Evolutionary conservation across 2,888 invertebrate genomes (phyloP), one percentile per base, ranked within the genome.

Genomic region (Azorinus chamasolen): DNA sequence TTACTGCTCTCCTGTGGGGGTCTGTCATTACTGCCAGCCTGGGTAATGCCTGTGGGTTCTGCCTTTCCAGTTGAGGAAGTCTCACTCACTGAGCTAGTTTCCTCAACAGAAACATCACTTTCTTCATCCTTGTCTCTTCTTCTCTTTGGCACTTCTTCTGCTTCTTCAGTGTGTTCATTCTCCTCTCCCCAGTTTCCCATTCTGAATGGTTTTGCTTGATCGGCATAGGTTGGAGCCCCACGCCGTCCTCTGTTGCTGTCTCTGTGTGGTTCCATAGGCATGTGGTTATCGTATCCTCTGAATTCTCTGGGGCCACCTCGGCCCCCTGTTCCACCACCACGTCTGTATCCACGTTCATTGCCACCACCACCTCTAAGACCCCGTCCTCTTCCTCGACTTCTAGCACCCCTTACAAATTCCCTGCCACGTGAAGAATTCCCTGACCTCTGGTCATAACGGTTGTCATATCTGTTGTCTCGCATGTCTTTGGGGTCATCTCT

Each of bases 361-460:
- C 46, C 59, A 25, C 77, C 76, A 25, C 74, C 66, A 27, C 61
- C 63, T 16, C 77, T 72, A 14, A 75, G 74, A 41, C 86, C 71
- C 12, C 80, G 74, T 12, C 70, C 43, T 45, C 79, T 70, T 88
- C 86, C 78, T 12, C 86, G 59, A 43, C 88, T 82, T 18, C 86
- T 72, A 43, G 92, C 83, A 22, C 92, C 92, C 37, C 93, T 77
- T 24, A 90, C 89, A 83, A 90, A 91, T 68, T 91, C 91, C 18
- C 90, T 78, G 32, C 89, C 79, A 43, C 89, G 75, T 32, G 89
- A 72, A 55, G 84, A 78, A 80, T 86, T 83, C 20, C 85, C 74
- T 22, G 83, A 81, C 55, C 86, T 72, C 51, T 46, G 58, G 37
- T 78, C 77, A 39, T 72, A 77, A 3, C 74, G 55, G 51, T 68